A percentile compares a stretch with the other conserved stretches of the same genome.
Conservation (phyloP, 2,113 vertebrate genomes). For the Gambusia holbrooki region DNA sequence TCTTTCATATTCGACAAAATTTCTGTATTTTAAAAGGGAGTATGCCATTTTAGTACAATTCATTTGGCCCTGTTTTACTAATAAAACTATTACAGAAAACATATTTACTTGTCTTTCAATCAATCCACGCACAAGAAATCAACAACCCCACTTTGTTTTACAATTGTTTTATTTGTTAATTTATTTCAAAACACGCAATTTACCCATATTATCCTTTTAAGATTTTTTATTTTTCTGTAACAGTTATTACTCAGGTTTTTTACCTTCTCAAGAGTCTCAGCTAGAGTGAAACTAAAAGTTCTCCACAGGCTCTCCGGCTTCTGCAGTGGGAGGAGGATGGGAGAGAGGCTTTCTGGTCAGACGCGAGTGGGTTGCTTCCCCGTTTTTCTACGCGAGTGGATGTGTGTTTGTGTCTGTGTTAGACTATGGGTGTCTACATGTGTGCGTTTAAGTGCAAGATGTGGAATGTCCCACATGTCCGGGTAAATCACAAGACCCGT, state of each 20-base stretch:
- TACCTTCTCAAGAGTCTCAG: conserved; percentile 79
- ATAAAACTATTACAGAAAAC: neutral
- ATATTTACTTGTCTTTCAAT: conserved; percentile 3
- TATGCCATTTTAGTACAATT: neutral
- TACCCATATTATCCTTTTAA: conserved; percentile 85
- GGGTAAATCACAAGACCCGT: conserved; percentile 63
- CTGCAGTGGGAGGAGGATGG: conserved; percentile 77
- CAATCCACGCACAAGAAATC: conserved; percentile 56
- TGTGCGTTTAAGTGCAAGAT: conserved; percentile 62
- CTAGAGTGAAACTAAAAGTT: conserved; percentile 81
- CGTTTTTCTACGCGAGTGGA: conserved; percentile 27
- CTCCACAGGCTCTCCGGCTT: conserved; percentile 80
- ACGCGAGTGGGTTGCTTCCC: conserved; percentile 38
- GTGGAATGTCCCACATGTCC: conserved; percentile 68
- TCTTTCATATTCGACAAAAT: neutral
- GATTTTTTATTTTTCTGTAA: conserved; percentile 80
- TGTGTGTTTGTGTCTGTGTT: conserved; percentile 13
- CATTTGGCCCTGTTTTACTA: neutral
- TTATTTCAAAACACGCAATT: conserved; percentile 87
- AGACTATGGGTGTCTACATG: conserved; percentile 9
- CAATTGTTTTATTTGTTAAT: conserved; percentile 83
- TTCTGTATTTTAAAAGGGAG: neutral
- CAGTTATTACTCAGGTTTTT: conserved; percentile 84
- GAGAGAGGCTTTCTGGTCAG: conserved; percentile 77
- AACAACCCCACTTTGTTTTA: conserved; percentile 67